phyloP scores from a whole-genome alignment of 37 sponge, comb jelly and placozoan genomes.

The Aphrocallistes beatrix region DNA sequence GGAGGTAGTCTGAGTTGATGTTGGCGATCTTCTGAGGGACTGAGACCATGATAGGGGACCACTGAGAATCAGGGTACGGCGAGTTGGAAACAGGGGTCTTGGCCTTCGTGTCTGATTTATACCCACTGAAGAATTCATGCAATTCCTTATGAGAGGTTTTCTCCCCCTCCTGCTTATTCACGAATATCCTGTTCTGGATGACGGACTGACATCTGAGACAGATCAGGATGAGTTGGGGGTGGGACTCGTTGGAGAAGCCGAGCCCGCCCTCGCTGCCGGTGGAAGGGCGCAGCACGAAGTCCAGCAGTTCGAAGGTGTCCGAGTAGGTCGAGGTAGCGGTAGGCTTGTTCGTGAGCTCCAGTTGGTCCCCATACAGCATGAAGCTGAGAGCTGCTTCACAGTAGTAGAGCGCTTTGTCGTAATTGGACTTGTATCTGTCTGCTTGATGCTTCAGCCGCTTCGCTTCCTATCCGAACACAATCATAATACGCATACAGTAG shows the following conservation, averaged over 20 bases:
- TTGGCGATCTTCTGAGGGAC: neutral
- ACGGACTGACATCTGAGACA: neutral
- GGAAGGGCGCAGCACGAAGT: neutral
- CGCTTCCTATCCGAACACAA: neutral
- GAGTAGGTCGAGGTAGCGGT: neutral
- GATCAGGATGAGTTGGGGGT: neutral
- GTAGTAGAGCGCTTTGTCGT: neutral
- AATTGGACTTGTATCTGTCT: neutral
- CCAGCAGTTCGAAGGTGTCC: neutral
- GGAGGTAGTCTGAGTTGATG: slow-evolving; percentile 6
- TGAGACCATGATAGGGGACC: neutral
- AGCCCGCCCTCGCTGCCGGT: neutral
- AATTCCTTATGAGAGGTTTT: neutral
- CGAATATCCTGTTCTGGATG: neutral
- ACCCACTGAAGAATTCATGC: neutral
- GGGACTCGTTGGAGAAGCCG: neutral
- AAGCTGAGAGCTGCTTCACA: slow-evolving; percentile 5
- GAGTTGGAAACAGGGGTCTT: neutral
- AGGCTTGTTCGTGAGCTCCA: neutral
- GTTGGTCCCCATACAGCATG: slow-evolving; percentile 7
- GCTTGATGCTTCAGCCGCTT: slow-evolving; percentile 1
- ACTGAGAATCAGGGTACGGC: neutral
- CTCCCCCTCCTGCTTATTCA: neutral
- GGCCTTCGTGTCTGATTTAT: neutral
- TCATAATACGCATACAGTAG: neutral